Evolutionary conservation across 2,888 invertebrate species (phyloP), one percentile per base, ranked within the genome.

Genomic region (Nephrotoma appendiculata): DNA sequence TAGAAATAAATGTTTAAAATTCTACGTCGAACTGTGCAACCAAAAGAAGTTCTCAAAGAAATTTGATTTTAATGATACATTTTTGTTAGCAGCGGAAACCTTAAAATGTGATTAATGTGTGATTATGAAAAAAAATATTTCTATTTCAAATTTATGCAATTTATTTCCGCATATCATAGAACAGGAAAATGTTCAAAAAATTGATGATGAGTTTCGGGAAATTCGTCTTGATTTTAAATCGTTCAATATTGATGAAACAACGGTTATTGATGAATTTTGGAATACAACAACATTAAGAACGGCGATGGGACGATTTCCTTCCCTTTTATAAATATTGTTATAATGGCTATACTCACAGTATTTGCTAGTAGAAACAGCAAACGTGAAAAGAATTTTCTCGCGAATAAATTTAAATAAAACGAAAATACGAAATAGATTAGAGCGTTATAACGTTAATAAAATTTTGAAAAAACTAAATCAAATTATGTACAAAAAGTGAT

Each of bases 11-110:
- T 87, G 86, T 86, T 86, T 86, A 45, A 86, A 86, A 41, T 87
- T 87, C 86, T 87, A 87, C 85, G 45, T 87, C 15, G 86, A 87
- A 86, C 57, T 87, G 43, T 86, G 87, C 41, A 87, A 86, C 83
- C 15, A 83, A n/a, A n/a, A n/a, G n/a, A n/a, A n/a, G 15, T n/a
- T 87, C 5, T 45, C 87, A 83, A 87, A 87, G 86, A 83, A 12
- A 7, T 48, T 3, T n/a, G 71, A 7, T 71, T 71, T 71, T 7
- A 19, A 19, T 15, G 71, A 71, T 44, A 44, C 44, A 9, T 44
- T 44, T 44, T 44, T 44, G 9, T 9, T 44, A 44, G 6, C 44
- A 6, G 44, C 44, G 44, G 48, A 48, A 48, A 11, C 48, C 48
- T n/a, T n/a, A n/a, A n/a, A n/a, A n/a, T n/a, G n/a, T n/a, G n/a